Evolutionary conservation across 2,113 vertebrate species (phyloP).

Genomic region (Oreochromis spilurus): DNA sequence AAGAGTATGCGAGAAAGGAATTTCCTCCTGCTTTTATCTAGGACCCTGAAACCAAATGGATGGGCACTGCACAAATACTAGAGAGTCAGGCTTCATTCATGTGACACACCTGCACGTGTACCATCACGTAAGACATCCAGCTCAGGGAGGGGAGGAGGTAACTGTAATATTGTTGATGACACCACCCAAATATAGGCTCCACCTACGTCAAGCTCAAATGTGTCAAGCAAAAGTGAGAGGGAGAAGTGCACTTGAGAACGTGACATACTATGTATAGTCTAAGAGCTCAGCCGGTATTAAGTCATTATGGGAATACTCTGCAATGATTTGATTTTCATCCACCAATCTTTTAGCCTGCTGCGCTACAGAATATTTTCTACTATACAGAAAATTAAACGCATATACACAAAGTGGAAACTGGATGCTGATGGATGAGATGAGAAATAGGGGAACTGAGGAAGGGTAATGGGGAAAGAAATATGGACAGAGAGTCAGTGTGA

Average conservation of each 20-base stretch:
- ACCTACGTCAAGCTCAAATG: slow-evolving; percentile 34
- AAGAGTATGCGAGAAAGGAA: background rate
- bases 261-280: slow-evolving; percentile 39
- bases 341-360: background rate
- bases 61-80: background rate
- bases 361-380: background rate
- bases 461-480: background rate
- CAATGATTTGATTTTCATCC: slow-evolving; percentile 5
- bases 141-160: background rate
- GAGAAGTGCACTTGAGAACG: background rate
- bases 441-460: background rate
- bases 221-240: slow-evolving; percentile 27
- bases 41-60: background rate
- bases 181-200: slow-evolving; percentile 39
- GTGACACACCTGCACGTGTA: slow-evolving; percentile 32
- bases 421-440: background rate
- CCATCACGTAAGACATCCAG: background rate
- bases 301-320: slow-evolving; percentile 11
- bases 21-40: slow-evolving; percentile 3
- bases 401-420: background rate
- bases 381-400: background rate
- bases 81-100: slow-evolving; percentile 10
- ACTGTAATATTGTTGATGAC: slow-evolving; percentile 33
- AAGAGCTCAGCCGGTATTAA: slow-evolving; percentile 2
- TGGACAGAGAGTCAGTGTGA: background rate